Base-by-base conservation (phyloP, 2,797 vertebrate genomes). In the Basileuterus tristriatus region DNA sequence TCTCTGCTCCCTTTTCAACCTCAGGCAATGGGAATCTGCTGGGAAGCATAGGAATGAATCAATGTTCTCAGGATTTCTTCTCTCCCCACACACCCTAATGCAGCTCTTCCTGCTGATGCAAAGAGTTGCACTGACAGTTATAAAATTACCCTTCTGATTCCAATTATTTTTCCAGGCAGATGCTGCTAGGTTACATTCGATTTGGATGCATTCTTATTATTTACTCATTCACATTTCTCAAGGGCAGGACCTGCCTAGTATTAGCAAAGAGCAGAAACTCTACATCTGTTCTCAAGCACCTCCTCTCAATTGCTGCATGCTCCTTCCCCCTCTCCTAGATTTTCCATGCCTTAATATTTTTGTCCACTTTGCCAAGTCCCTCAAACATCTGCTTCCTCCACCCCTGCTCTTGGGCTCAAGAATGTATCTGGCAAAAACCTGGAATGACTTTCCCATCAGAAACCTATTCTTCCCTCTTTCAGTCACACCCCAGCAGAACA, bases 351-450 rank as follows among this genome's bases (percentile, higher is more conserved):
- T 94, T 70, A 84, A 34, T 52, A 82, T 69, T 95, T 96, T 90
- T 91, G 32, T 91, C 80, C 32, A 27, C 62, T 88, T 91, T 94
- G 89, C 91, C 88, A 96, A 96, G 63, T 93, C 50, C 63, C 65
- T 91, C 88, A 88, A 88, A 91, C 91, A 96, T 94, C 93, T 94
- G 94, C 43, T 92, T 93, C 74, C 83, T 53, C 88, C 83, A 77
- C 78, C 74, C 75, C 41, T 79, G 37, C 37, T 94, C 74, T 29
- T 34, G 9, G 16, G 44, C 49, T 89, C 81, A 90, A 90, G 83
- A 95, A 96, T 62, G 62, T 83, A 72, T 93, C 83, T 81, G 63
- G 87, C 69, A 93, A 77, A 93, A 92, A 50, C 36, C 30, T 62
- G 78, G 63, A 87, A 67, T 27, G 30, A 70, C 30, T 80, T 71